Evolutionary conservation across 2,888 invertebrate species (phyloP).

Genomic region (Acanthosepion pharaonis): DNA sequence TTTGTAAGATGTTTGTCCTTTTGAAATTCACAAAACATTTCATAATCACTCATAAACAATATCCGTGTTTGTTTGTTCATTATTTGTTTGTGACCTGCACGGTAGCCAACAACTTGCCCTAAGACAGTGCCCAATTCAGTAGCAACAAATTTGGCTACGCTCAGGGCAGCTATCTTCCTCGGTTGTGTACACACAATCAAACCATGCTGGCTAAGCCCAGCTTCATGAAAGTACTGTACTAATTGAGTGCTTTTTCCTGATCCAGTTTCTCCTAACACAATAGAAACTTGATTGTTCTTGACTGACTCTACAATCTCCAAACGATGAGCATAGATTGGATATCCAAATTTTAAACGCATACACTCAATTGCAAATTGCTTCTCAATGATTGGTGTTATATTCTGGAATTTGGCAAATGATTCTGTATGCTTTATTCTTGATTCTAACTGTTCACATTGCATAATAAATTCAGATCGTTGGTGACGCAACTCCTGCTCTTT

Average conservation of each 20-base stretch:
- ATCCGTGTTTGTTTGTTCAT: slow-evolving; percentile 63
- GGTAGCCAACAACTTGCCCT: slow-evolving; percentile 69
- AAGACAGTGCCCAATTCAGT: slow-evolving; percentile 66
- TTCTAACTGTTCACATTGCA: not conserved
- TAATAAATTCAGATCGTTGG: not conserved
- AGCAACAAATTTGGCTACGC: slow-evolving; percentile 72
- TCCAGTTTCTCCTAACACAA: slow-evolving; percentile 74
- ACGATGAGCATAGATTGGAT: slow-evolving; percentile 70
- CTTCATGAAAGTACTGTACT: slow-evolving; percentile 71
- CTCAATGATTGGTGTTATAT: slow-evolving; percentile 49
- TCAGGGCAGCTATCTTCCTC: slow-evolving; percentile 73
- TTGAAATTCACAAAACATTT: slow-evolving; percentile 71
- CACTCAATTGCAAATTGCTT: slow-evolving; percentile 63
- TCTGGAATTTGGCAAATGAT: not conserved
- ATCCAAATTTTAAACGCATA: slow-evolving; percentile 56
- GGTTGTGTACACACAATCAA: slow-evolving; percentile 74
- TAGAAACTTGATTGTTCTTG: slow-evolving; percentile 63
- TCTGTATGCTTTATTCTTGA: not conserved
- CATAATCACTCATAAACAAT: slow-evolving; percentile 72
- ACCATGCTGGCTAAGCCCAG: slow-evolving; percentile 60
- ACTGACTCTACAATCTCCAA: slow-evolving; percentile 63
- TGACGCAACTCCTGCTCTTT: not conserved
- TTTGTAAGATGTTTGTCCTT: slow-evolving; percentile 61
- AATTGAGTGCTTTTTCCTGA: slow-evolving; percentile 75
- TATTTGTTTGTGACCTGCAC: slow-evolving; percentile 64